Evolutionary conservation across 2,888 invertebrate species (phyloP).

Genomic region (Lymantria monacha): DNA sequence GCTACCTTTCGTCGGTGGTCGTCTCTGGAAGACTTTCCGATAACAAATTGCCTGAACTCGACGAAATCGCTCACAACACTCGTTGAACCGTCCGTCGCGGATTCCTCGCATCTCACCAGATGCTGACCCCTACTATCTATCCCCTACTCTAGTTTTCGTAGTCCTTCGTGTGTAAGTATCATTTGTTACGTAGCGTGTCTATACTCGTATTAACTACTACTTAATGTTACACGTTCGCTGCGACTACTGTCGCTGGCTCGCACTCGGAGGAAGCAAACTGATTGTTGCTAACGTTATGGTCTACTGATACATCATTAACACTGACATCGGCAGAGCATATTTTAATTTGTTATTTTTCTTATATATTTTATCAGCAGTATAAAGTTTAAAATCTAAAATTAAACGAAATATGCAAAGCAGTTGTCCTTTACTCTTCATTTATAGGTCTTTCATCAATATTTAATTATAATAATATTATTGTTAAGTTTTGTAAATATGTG

Average conservation of each 20-base stretch:
- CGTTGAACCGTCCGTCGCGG: conserved; percentile 10
- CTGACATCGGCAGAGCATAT: no score
- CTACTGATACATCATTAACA: no score
- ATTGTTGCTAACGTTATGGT: neutral
- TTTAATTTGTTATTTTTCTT: no score
- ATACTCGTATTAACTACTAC: conserved; percentile 28
- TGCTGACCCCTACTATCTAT: conserved; percentile 21
- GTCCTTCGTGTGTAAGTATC: conserved; percentile 38
- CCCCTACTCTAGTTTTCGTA: conserved; percentile 60
- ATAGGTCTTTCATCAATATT: no score
- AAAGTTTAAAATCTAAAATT: no score
- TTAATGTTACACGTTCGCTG: conserved; percentile 19
- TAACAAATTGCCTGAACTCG: neutral
- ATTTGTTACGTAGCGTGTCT: conserved; percentile 52
- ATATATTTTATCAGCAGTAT: no score
- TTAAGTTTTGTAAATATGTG: no score
- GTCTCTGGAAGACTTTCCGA: no score
- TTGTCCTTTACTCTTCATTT: no score
- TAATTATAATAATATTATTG: no score
- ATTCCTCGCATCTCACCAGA: conserved; percentile 10
- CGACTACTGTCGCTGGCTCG: neutral
- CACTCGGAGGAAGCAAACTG: neutral
- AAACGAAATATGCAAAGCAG: no score
- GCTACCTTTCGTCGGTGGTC: no score
- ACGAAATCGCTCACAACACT: conserved; percentile 4